These are phyloP conservation scores for Aselliscus stoliczkanus DNA, from an alignment of 2,797 vertebrate genomes.

Conservation along the genomic window DNA sequence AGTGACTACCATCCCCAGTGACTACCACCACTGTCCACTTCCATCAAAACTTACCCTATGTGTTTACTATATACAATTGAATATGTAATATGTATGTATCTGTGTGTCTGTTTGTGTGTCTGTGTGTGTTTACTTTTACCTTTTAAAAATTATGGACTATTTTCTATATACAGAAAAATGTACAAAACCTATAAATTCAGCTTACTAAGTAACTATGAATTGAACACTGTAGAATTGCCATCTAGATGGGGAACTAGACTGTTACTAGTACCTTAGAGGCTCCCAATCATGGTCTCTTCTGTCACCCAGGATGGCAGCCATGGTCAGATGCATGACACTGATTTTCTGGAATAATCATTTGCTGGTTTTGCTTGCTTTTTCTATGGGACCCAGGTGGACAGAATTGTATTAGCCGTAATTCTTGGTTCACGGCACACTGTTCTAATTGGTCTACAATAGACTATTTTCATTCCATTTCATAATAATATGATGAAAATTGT, in stretches of 20 bases:
- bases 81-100: not conserved
- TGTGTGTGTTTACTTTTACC: not conserved
- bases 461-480: not conserved
- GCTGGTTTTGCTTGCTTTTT: not conserved
- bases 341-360: not conserved
- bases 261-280: not conserved
- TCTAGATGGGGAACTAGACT: not conserved
- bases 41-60: not conserved
- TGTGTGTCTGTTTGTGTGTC: not conserved
- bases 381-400: not conserved
- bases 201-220: not conserved
- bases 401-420: not conserved
- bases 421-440: not conserved
- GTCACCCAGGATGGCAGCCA: not conserved
- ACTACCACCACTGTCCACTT: not conserved
- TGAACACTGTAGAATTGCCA: not conserved
- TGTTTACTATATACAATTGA: not conserved
- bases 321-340: not conserved
- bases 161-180: not conserved
- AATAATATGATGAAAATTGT: not conserved
- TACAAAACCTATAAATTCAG: not conserved
- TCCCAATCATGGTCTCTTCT: fast-evolving
- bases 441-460: not conserved
- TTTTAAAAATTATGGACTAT: not conserved
- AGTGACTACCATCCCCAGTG: too few species aligned